These are phyloP conservation scores for Hephaestus fuliginosus DNA, from an alignment of 2,797 vertebrate species.

Conservation along the genomic window DNA sequence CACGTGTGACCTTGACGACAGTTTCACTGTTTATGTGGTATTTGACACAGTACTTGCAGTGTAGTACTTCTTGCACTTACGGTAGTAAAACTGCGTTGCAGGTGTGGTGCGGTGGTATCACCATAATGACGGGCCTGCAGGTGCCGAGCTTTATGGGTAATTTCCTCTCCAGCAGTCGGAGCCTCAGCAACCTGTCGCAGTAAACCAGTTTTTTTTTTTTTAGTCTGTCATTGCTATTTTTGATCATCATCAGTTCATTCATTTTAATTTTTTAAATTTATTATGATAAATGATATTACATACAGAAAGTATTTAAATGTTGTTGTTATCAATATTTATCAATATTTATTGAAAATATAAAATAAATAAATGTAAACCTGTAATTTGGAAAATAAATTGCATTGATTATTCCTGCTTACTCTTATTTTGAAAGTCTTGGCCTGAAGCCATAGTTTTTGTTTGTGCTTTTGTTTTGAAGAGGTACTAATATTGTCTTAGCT, in stretches of 20 bases:
- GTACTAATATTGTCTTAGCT: neutral
- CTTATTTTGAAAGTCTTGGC: neutral
- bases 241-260: neutral
- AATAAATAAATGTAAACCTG: neutral
- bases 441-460: conserved; percentile 1
- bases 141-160: conserved; percentile 92
- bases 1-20: no score
- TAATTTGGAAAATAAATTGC: neutral
- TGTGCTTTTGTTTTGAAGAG: conserved; percentile 14
- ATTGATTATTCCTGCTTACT: neutral
- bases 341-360: neutral
- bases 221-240: neutral
- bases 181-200: conserved; percentile 54
- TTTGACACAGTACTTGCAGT: conserved; percentile 12
- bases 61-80: neutral
- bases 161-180: conserved; percentile 86
- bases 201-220: neutral
- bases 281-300: neutral
- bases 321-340: neutral
- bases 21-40: neutral
- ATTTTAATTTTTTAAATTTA: neutral
- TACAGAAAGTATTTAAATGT: neutral
- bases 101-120: conserved; percentile 95
- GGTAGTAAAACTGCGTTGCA: conserved; percentile 65
- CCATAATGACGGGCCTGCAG: conserved; percentile 91